Conservation (phyloP, 1,140 invertebrate species). For the Drosophila pseudoobscura region DNA sequence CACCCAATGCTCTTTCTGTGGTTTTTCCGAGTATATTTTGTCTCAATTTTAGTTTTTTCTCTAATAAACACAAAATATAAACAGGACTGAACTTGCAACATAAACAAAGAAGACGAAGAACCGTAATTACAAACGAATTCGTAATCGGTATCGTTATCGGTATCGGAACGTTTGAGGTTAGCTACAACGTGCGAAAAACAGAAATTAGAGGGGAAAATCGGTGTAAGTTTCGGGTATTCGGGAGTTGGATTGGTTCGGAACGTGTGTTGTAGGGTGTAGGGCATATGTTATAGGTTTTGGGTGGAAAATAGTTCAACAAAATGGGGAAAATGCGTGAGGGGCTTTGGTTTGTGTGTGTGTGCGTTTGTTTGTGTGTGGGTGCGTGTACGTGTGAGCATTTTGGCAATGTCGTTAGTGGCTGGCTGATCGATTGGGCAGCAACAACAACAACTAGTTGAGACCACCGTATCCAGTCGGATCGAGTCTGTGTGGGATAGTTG, state of each 20-base stretch:
- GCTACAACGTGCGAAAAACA: conserved; percentile 36
- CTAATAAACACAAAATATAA: conserved; percentile 5
- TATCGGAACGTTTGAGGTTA: background rate
- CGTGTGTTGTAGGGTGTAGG: too few species aligned
- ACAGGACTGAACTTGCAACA: conserved; percentile 15
- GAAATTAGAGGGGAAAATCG: conserved; percentile 8
- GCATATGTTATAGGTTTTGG: background rate
- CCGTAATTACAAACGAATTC: conserved; percentile 40
- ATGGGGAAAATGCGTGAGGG: background rate
- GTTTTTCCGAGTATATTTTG: conserved; percentile 47
- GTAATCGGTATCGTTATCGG: conserved; percentile 5
- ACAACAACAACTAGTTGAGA: conserved; percentile 69
- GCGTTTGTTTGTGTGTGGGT: conserved; percentile 10
- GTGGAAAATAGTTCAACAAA: background rate
- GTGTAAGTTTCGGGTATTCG: conserved; percentile 5
- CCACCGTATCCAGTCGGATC: conserved; percentile 19
- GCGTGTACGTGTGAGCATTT: conserved; percentile 44
- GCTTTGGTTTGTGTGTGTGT: conserved; percentile 23
- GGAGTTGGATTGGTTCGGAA: conserved; percentile 5
- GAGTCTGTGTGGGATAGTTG: conserved; percentile 18
- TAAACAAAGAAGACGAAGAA: background rate
- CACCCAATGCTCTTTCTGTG: conserved; percentile 15
- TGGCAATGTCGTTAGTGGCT: conserved; percentile 63
- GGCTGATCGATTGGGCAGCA: conserved; percentile 49
- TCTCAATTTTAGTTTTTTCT: conserved; percentile 66